phyloP scores from a whole-genome alignment of 2,113 vertebrate genomes.

The Cisticola juncidis region DNA sequence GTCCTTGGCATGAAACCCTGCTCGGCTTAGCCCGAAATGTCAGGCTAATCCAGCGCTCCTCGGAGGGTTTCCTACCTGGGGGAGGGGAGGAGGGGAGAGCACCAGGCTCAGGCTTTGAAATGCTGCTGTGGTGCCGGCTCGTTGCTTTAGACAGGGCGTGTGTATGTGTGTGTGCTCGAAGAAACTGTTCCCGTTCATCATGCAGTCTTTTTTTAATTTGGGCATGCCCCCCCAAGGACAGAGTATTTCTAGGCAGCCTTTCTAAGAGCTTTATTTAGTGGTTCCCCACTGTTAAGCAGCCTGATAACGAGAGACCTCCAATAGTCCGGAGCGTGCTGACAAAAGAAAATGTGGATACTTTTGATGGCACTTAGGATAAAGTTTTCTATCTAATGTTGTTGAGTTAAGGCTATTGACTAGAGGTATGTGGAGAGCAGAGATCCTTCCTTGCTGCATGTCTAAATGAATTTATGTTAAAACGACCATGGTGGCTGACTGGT shows the following conservation, averaged over 20 bases:
- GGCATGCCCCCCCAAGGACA: neutral
- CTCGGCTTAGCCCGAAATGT: constrained; percentile 32
- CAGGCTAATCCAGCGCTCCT: constrained; percentile 35
- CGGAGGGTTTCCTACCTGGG: constrained; percentile 15
- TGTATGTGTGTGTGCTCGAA: neutral
- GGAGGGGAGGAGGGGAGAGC: neutral
- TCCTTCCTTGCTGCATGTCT: neutral
- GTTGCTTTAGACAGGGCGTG: neutral
- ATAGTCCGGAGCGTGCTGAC: neutral
- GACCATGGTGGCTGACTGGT: neutral
- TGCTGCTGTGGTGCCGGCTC: neutral
- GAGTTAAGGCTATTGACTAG: neutral
- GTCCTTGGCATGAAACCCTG: constrained; percentile 43
- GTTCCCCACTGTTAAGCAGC: neutral
- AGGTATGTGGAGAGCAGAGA: neutral
- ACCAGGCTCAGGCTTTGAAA: neutral
- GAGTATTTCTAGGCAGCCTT: neutral
- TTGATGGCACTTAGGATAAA: neutral
- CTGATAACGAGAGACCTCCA: neutral
- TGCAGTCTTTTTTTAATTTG: neutral
- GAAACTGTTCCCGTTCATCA: neutral
- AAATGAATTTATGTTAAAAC: constrained; percentile 13
- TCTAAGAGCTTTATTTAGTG: neutral
- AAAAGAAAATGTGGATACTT: neutral
- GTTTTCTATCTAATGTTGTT: neutral